Evolutionary conservation across 2,888 invertebrate species (phyloP).

Genomic region (Caenorhabditis sp.): DNA sequence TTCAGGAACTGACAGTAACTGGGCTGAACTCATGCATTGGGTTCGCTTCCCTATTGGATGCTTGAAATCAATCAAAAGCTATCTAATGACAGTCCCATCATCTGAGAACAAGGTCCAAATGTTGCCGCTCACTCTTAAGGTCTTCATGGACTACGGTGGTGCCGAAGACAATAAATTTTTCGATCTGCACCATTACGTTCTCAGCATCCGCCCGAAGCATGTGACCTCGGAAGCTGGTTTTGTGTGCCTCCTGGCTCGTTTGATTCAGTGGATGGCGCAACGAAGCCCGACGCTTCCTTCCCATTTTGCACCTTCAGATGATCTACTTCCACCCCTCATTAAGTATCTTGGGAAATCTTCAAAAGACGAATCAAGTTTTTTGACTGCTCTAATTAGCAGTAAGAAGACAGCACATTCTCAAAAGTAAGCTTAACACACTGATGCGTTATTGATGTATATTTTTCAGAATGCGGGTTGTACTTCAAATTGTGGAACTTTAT

Average conservation of each 20-base stretch:
- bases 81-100: conserved; percentile 71
- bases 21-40: conserved; percentile 72
- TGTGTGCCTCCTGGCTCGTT: conserved; percentile 69
- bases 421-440: conserved; percentile 54
- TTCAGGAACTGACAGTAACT: conserved; percentile 69
- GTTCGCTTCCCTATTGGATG: conserved; percentile 63
- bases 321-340: conserved; percentile 60
- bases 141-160: conserved; percentile 66
- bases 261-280: conserved; percentile 64
- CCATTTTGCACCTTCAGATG: conserved; percentile 63
- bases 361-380: conserved; percentile 69
- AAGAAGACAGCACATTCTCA: conserved; percentile 72
- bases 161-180: conserved; percentile 62
- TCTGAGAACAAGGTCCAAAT: conserved; percentile 70
- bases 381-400: conserved; percentile 63
- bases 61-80: conserved; percentile 60
- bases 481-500: conserved; percentile 75
- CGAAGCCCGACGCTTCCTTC: conserved; percentile 39
- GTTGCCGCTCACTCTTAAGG: conserved; percentile 63
- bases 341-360: conserved; percentile 63
- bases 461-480: conserved; percentile 75
- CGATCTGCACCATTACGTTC: conserved; percentile 72
- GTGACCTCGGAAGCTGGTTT: conserved; percentile 73
- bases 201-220: conserved; percentile 79
- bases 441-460: background rate